Evolutionary conservation across 2,888 invertebrate species (phyloP), one percentile per base, ranked within the genome.

Genomic region (Drosophila quinaria): DNA sequence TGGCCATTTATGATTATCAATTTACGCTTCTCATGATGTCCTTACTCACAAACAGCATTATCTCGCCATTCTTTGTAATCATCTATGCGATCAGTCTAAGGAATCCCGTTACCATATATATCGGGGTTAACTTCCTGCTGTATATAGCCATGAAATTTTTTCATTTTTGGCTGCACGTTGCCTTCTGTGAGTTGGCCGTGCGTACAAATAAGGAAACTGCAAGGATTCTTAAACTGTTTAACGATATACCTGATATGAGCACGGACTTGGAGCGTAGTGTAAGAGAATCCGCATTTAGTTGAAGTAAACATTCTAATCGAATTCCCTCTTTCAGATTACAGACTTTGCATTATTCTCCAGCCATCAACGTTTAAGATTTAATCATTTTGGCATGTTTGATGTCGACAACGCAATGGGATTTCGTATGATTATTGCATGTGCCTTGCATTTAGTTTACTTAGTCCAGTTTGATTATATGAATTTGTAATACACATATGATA

Each of bases 391-490:
- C 1, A 25, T 82, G n/a, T 74, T 86, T 5, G 13, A 63, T 33
- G 35, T 86, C 0, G 67, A 86, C 22, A 68, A 64, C n/a, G 64
- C 59, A 6, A 72, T 71, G 70, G 87, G 87, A 19, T 86, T 87
- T n/a, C 49, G 59, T 4, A 74, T 83, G n/a, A 37, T 37, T n/a
- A 6, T 37, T n/a, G 3, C 37, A 2, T 8, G 37, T 37, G n/a
- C 3, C 6, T 37, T 37, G 8, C n/a, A 37, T 46, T 31, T 83
- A 17, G 22, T 82, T 2, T 87, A 64, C 25, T 47, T 82, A 6
- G 67, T 82, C 9, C 84, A 82, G 19, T 87, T 87, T 41, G 87
- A 81, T 44, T 86, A 35, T 44, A 70, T 70, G 63, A 81, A 86
- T 35, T 44, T 62, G 15, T 35, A 33, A 46, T 52, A 22, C 1